Evolutionary conservation across 2,797 vertebrate genomes (phyloP).

Genomic region (Coregonus ussuriensis): DNA sequence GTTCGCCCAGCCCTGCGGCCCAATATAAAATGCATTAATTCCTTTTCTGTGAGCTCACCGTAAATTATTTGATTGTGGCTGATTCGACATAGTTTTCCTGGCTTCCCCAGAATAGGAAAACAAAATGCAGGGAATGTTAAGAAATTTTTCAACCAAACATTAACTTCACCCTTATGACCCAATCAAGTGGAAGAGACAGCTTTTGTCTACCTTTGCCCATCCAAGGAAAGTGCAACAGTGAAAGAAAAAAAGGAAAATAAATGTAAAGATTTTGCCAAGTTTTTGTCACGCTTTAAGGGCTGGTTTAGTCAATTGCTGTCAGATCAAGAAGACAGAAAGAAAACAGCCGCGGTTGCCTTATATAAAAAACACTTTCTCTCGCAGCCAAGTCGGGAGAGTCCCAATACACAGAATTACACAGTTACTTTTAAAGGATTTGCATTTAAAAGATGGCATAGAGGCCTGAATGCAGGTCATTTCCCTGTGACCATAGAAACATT

Average conservation of each 20-base stretch:
- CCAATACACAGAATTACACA: constrained; percentile 86
- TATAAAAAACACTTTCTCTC: constrained; percentile 72
- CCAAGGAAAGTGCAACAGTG: constrained; percentile 60
- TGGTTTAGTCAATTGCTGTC: constrained; percentile 86
- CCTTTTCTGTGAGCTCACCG: constrained; percentile 81
- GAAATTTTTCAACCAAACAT: constrained; percentile 85
- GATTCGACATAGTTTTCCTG: constrained; percentile 85
- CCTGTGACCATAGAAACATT: constrained; percentile 94
- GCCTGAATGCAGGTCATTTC: constrained; percentile 87
- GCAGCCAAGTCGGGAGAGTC: constrained; percentile 75
- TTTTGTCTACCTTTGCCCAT: constrained; percentile 81
- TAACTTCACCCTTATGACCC: constrained; percentile 85
- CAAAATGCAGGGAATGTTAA: constrained; percentile 80
- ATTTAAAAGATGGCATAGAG: constrained; percentile 89
- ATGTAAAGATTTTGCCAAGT: constrained; percentile 84
- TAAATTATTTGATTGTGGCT: constrained; percentile 90
- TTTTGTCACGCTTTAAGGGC: constrained; percentile 86
- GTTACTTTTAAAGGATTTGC: constrained; percentile 90
- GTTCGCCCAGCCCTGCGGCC: constrained; percentile 77
- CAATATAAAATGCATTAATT: constrained; percentile 90
- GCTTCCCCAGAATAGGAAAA: constrained; percentile 57
- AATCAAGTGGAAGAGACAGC: constrained; percentile 86
- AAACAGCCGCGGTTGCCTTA: constrained; percentile 72
- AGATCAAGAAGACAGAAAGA: constrained; percentile 82
- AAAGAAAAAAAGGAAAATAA: constrained; percentile 63